A percentile compares a stretch with the other conserved stretches of the same genome.
phyloP scores from a whole-genome alignment of 1,140 invertebrate genomes.

The Agraylea sexmaculata region DNA sequence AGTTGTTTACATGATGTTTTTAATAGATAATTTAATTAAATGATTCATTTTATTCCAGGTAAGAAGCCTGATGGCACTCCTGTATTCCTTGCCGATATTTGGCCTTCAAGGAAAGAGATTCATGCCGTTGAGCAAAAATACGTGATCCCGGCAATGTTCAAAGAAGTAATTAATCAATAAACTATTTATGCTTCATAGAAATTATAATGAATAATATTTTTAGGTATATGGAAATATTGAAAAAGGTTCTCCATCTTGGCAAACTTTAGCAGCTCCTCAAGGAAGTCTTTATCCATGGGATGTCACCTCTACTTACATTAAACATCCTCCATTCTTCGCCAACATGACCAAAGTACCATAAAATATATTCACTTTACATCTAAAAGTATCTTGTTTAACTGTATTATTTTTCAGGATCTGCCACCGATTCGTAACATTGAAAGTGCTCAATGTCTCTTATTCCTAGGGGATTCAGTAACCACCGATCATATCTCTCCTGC shows the following conservation, averaged over 20 bases:
- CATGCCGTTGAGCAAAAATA: slow-evolving; percentile 77
- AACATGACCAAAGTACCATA: slow-evolving; percentile 66
- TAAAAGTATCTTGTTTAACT: slow-evolving; percentile 8
- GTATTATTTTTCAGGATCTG: slow-evolving; percentile 40
- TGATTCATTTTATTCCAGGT: slow-evolving; percentile 37
- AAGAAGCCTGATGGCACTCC: slow-evolving; percentile 53
- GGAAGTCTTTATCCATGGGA: slow-evolving; percentile 91
- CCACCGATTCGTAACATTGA: slow-evolving; percentile 44
- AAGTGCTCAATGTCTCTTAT: slow-evolving; percentile 67
- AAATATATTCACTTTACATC: slow-evolving; percentile 11
- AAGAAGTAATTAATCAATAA: slow-evolving; percentile 52
- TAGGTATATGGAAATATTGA: slow-evolving; percentile 75
- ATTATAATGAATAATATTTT: slow-evolving; percentile 6
- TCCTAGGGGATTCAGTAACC: slow-evolving; percentile 90
- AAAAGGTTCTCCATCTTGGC: slow-evolving; percentile 78
- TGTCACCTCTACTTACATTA: slow-evolving; percentile 85
- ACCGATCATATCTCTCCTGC: slow-evolving; percentile 99
- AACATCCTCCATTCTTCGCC: slow-evolving; percentile 93
- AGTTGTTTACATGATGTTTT: no score
- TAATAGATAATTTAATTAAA: slow-evolving; percentile 6
- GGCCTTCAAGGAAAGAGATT: slow-evolving; percentile 87
- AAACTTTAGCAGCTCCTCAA: slow-evolving; percentile 64
- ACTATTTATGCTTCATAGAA: slow-evolving; percentile 1
- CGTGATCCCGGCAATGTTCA: slow-evolving; percentile 97
- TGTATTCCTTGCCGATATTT: slow-evolving; percentile 86